A percentile compares a stretch with the other conserved stretches of the same genome.
These are phyloP conservation scores for Amblyjoppa fuscipennis DNA, from an alignment of 2,888 invertebrate genomes.

Conservation along the genomic window DNA sequence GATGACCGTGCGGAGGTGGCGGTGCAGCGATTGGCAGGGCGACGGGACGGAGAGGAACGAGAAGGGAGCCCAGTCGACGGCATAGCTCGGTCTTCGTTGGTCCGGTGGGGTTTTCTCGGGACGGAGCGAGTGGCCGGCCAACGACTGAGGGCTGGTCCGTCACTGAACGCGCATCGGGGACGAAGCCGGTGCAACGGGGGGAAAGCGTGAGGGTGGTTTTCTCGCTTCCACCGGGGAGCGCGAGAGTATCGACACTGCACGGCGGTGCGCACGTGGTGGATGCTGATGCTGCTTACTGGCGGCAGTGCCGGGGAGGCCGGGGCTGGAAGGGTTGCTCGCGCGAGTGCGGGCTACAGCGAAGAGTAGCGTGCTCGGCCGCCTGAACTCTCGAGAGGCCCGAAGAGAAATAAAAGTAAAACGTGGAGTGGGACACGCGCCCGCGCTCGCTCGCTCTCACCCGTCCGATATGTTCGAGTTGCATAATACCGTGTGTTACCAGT, in stretches of 20 bases:
- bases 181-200: constrained; percentile 10
- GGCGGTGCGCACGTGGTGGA: constrained; percentile 65
- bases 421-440: constrained; percentile 66
- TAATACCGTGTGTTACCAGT: constrained; percentile 43
- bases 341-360: constrained; percentile 52
- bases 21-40: not conserved
- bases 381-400: constrained; percentile 64
- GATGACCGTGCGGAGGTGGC: not conserved
- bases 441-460: constrained; percentile 45
- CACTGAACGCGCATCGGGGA: not conserved
- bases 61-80: not conserved
- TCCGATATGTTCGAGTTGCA: constrained; percentile 31
- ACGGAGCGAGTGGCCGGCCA: not conserved
- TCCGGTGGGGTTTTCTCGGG: not conserved
- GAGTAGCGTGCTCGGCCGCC: constrained; percentile 67
- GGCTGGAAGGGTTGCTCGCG: constrained; percentile 46
- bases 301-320: constrained; percentile 21
- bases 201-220: constrained; percentile 54
- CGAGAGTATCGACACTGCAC: constrained; percentile 60
- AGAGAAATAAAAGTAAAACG: constrained; percentile 57
- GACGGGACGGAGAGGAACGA: not conserved
- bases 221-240: constrained; percentile 57
- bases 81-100: not conserved
- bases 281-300: constrained; percentile 63
- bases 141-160: constrained; percentile 3